Percentiles rank a stretch among this genome's conserved stretches.
These are phyloP conservation scores for Calephelis nemesis DNA, from an alignment of 1,140 invertebrate genomes.

Conservation along the genomic window DNA sequence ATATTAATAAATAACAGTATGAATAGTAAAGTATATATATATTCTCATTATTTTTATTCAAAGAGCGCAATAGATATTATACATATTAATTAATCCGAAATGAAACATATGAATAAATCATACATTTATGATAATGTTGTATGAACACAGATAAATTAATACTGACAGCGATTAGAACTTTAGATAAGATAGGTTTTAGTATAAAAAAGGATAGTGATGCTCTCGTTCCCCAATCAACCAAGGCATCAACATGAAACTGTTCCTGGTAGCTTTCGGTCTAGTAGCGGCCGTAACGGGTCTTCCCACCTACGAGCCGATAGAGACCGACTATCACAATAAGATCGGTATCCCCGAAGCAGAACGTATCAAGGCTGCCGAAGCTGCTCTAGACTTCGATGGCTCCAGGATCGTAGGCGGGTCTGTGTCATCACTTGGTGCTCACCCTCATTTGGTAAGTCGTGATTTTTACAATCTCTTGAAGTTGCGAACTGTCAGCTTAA, in stretches of 20 bases:
- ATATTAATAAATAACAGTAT: too few species aligned
- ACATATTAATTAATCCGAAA: too few species aligned
- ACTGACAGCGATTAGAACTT: not conserved
- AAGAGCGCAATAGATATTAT: too few species aligned
- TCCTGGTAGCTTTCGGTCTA: constrained; percentile 20
- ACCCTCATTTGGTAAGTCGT: constrained; percentile 26
- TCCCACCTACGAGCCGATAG: constrained; percentile 18
- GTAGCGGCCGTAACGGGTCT: constrained; percentile 14
- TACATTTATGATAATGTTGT: too few species aligned
- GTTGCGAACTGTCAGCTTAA: too few species aligned
- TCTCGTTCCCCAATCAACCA: not conserved
- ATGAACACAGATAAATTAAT: constrained; percentile 9
- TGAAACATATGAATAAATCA: too few species aligned
- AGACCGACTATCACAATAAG: constrained; percentile 1
- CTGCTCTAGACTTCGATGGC: constrained; percentile 31
- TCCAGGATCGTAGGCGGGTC: constrained; percentile 25
- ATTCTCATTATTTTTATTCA: too few species aligned
- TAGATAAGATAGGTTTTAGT: constrained; percentile 2
- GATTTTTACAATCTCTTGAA: not conserved
- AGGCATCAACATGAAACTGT: constrained; percentile 23
- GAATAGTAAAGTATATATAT: too few species aligned
- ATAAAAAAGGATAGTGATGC: constrained; percentile 16
- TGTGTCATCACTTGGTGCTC: constrained; percentile 11
- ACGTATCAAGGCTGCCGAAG: constrained; percentile 25
- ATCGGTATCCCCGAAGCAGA: constrained; percentile 11